Conservation (phyloP, 2,888 invertebrate genomes). For the Orthosia gracilis region DNA sequence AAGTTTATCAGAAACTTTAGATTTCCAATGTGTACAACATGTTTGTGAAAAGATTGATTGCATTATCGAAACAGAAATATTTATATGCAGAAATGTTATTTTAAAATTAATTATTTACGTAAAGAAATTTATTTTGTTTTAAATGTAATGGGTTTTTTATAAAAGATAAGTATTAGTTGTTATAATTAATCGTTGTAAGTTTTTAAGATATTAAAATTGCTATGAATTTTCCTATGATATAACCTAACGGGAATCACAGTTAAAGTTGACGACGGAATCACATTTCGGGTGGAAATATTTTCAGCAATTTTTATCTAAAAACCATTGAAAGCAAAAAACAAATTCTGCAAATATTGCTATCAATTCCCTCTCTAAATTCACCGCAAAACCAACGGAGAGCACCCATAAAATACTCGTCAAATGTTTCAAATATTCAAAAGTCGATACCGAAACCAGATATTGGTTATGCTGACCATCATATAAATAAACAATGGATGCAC, state of each 20-base stretch:
- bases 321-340: neutral
- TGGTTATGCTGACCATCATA: conserved; percentile 45
- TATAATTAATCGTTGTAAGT: neutral
- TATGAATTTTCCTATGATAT: neutral
- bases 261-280: neutral
- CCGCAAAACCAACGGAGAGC: conserved; percentile 8
- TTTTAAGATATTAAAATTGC: neutral
- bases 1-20: conserved; percentile 33
- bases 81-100: conserved; percentile 2
- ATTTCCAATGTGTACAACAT: conserved; percentile 17
- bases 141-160: neutral
- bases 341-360: neutral
- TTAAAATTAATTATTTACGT: conserved; percentile 11
- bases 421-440: conserved; percentile 55
- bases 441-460: conserved; percentile 48
- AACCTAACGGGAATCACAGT: neutral
- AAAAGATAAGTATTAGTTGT: neutral
- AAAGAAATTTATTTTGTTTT: neutral
- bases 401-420: conserved; percentile 20
- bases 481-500: conserved; percentile 50
- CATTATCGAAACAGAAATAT: conserved; percentile 5
- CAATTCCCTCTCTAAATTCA: conserved; percentile 8
- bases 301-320: neutral
- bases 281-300: neutral
- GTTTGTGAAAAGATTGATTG: conserved; percentile 37